phyloP scores from a whole-genome alignment of 2,797 vertebrate genomes.

The Chiroxiphia lanceolata region DNA sequence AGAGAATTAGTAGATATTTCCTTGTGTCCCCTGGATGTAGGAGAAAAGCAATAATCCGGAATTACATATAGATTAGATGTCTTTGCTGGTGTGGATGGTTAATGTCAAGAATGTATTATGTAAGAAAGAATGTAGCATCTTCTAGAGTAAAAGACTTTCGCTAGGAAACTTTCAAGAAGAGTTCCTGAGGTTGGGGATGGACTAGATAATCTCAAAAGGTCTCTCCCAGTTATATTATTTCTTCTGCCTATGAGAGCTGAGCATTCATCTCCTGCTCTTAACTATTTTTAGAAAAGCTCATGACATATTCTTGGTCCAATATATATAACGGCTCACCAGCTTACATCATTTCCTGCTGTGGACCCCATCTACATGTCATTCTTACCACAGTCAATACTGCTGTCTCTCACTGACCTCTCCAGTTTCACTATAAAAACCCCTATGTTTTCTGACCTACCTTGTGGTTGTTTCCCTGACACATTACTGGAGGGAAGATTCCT shows the following conservation, averaged over 20 bases:
- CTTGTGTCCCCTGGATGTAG: background rate
- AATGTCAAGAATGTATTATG: background rate
- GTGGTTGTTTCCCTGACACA: background rate
- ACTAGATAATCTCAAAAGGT: background rate
- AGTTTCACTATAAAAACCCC: background rate
- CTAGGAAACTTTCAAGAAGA: background rate
- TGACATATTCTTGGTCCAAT: background rate
- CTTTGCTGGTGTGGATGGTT: background rate
- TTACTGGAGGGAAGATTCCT: background rate
- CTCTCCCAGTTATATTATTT: background rate
- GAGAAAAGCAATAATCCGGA: background rate
- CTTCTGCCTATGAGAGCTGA: background rate
- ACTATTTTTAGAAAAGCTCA: background rate
- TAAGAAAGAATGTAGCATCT: background rate
- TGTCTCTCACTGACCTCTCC: background rate
- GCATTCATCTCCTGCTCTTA: background rate
- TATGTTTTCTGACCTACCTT: background rate
- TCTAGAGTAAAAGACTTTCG: background rate
- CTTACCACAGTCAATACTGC: background rate
- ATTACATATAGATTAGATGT: background rate
- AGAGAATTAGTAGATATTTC: background rate
- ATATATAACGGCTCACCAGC: background rate
- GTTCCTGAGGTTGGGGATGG: background rate
- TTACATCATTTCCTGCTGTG: background rate
- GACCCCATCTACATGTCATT: background rate